A percentile compares a stretch with the other conserved stretches of the same genome.
Conservation (phyloP, 1,140 invertebrate species). For the Drosophila punjabiensis region DNA sequence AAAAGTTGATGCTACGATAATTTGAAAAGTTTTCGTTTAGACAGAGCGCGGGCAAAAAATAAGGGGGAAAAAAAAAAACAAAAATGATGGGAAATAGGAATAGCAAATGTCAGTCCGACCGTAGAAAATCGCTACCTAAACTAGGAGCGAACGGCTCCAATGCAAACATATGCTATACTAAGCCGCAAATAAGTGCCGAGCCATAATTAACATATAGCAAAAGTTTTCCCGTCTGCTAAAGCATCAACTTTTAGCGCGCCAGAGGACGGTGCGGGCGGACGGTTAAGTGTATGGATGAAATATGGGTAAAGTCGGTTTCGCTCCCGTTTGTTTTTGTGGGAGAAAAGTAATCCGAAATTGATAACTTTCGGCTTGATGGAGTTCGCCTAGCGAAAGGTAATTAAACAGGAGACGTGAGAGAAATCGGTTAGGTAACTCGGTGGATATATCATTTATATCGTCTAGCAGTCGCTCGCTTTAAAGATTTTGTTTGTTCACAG, state of each 20-base stretch:
- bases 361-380: conserved; percentile 48
- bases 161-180: conserved; percentile 73
- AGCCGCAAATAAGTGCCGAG: conserved; percentile 80
- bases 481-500: neutral
- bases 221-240: conserved; percentile 65
- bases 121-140: conserved; percentile 52
- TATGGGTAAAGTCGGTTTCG: conserved; percentile 41
- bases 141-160: conserved; percentile 52
- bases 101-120: conserved; percentile 36
- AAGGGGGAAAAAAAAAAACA: conserved; percentile 18
- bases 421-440: conserved; percentile 4
- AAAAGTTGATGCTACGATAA: conserved; percentile 82
- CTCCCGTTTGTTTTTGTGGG: conserved; percentile 29
- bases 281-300: conserved; percentile 48
- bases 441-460: conserved; percentile 3
- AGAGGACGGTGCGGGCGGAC: neutral
- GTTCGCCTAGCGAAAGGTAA: conserved; percentile 40
- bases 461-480: neutral
- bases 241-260: conserved; percentile 39
- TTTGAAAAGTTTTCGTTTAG: conserved; percentile 83
- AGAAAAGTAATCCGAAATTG: conserved; percentile 46
- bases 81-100: conserved; percentile 35
- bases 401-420: conserved; percentile 39
- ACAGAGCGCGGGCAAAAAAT: conserved; percentile 50
- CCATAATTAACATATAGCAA: conserved; percentile 84